These are phyloP conservation scores for Torymus texanus DNA, from an alignment of 2,888 invertebrate species.

Conservation along the genomic window DNA sequence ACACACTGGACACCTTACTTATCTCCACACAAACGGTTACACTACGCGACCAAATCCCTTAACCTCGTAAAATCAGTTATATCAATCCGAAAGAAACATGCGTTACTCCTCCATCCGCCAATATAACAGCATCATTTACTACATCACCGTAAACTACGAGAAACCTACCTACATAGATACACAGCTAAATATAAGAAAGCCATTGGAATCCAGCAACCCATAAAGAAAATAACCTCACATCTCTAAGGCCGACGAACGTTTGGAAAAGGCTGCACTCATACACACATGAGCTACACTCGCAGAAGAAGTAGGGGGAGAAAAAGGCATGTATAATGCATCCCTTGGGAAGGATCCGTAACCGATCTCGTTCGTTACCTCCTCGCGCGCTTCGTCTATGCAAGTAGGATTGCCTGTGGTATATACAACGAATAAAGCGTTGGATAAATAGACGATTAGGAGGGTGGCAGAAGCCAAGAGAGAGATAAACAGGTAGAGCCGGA, in stretches of 20 bases:
- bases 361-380: constrained; percentile 57
- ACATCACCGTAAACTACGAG: too few relatives aligned
- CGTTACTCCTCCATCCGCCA: too few relatives aligned
- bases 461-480: neutral
- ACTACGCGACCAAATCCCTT: too few relatives aligned
- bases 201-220: too few relatives aligned
- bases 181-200: neutral
- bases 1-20: too few relatives aligned
- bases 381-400: constrained; percentile 13
- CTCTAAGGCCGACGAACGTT: too few relatives aligned
- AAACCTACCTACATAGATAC: neutral
- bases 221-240: constrained; percentile 60
- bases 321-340: constrained; percentile 66
- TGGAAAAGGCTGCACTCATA: too few relatives aligned
- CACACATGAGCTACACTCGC: too few relatives aligned
- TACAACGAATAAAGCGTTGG: constrained; percentile 25
- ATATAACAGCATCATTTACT: too few relatives aligned
- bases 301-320: constrained; percentile 28
- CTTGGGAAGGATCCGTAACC: constrained; percentile 62
- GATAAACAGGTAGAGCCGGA: constrained; percentile 45
- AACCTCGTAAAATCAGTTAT: too few relatives aligned
- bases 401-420: neutral
- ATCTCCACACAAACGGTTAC: too few relatives aligned
- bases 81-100: too few relatives aligned
- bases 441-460: neutral